Base-by-base conservation (phyloP, 2,888 invertebrate species). In the Sphaerophoria taeniata region DNA sequence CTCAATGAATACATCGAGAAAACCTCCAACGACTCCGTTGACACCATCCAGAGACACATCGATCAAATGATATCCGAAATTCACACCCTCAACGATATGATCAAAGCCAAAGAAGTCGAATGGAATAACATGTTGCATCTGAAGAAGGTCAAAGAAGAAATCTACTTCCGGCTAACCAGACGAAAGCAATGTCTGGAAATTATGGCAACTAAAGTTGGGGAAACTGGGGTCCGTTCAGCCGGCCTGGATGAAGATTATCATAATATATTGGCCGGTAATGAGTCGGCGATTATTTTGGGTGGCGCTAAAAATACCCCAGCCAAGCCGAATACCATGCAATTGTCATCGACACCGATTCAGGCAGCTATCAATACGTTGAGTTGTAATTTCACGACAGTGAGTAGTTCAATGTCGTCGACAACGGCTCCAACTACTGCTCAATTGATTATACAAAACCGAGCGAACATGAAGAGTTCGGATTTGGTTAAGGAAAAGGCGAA, bases 111-210 rank as follows among this genome's bases (percentile, higher is more conserved):
- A 90, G 97, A 97, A 92, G 94, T 95, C 88, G 97, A 97, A 91
- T 96, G 97, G 96, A 97, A 97, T 90, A 95, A 96, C 80, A 95
- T 97, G 71, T 91, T 97, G 12, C 95, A 96, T 89, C 92, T 97
- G 87, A 96, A 96, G 90, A 97, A 97, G 90, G 94, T 97, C 4
- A 97, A 97, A 92, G 96, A 97, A 89, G 97, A 97, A 89, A 94
- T 97, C 31, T 92, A 96, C 65, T 92, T 96, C 6, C 93, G 97
- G 87, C 92, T 97, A 45, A 93, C 96, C 77, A 93, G 97, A 80
- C 94, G 94, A 88, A 94, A 95, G 88, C 95, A 96, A 88, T 93
- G 95, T 3, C 89, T 95, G 2, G 89, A 90, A 49, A 87, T 91
- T 36, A 89, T 89, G 79, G 88, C 90, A 12, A 87, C 89, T 12